Evolutionary conservation across 2,113 vertebrate genomes (phyloP).

Genomic region (Grallaria varia): DNA sequence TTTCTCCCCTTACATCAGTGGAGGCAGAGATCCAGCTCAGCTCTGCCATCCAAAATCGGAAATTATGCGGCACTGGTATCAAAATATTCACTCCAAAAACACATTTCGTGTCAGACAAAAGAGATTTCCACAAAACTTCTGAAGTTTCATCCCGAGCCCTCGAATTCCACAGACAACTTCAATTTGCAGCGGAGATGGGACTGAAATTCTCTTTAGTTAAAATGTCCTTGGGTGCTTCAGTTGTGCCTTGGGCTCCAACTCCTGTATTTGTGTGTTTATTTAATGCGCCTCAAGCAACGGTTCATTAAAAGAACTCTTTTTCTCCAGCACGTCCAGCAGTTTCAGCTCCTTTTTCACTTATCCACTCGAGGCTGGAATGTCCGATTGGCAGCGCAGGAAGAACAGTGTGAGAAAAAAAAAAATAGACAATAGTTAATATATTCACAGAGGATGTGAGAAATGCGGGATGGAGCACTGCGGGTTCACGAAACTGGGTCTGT

Average conservation of each 20-base stretch:
- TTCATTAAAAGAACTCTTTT: background rate
- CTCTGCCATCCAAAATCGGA: background rate
- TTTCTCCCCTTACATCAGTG: background rate
- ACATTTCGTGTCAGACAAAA: background rate
- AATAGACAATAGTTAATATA: background rate
- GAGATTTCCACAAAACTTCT: background rate
- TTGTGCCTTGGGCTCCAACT: background rate
- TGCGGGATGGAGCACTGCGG: background rate
- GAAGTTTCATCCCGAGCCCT: background rate
- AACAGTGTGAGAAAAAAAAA: conserved; percentile 8
- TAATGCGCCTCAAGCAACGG: background rate
- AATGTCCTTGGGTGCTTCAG: background rate
- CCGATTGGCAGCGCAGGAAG: background rate
- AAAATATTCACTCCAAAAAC: background rate
- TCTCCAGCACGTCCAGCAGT: background rate
- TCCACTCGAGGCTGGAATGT: background rate
- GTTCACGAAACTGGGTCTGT: background rate
- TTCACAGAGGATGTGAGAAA: background rate
- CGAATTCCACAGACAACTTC: background rate
- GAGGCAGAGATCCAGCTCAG: background rate
- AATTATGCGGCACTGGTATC: background rate
- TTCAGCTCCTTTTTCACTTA: background rate
- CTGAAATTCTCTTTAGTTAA: background rate
- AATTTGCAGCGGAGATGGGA: background rate
- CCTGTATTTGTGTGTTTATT: background rate